These are phyloP conservation scores for Galaxias olidus DNA, from an alignment of 2,797 vertebrate species.

Conservation along the genomic window DNA sequence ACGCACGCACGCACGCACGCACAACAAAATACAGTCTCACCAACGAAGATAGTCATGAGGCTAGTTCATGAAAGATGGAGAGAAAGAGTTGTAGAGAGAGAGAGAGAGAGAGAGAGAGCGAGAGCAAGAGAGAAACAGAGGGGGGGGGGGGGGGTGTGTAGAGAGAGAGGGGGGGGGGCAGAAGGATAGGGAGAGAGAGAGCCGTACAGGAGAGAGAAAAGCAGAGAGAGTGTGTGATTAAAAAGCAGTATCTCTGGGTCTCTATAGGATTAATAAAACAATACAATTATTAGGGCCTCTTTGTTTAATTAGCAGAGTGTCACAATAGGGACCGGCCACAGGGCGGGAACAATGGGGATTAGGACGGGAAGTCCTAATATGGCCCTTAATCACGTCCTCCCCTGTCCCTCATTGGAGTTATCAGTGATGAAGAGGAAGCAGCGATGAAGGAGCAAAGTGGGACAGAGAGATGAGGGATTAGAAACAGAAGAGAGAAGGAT, in stretches of 20 bases:
- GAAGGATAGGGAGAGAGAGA: slow-evolving; percentile 55
- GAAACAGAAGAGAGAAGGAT: too few species aligned
- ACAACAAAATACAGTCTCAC: neutral
- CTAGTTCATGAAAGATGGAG: slow-evolving; percentile 15
- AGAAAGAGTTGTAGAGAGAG: slow-evolving; percentile 23
- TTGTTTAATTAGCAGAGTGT: slow-evolving; percentile 72
- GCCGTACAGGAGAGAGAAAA: too few species aligned
- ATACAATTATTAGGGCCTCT: slow-evolving; percentile 70
- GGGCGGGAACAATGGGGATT: slow-evolving; percentile 71
- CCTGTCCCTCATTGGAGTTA: too few species aligned
- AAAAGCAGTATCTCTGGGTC: slow-evolving; percentile 67
- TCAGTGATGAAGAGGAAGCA: neutral
- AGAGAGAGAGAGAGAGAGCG: slow-evolving; percentile 56
- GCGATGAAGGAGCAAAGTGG: neutral
- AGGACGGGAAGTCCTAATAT: slow-evolving; percentile 65
- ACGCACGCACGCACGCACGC: slow-evolving; percentile 4
- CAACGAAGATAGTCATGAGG: slow-evolving; percentile 23
- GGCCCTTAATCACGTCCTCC: slow-evolving; percentile 14
- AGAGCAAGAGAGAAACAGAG: slow-evolving; percentile 56
- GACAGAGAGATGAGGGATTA: too few species aligned
- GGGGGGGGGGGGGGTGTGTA: slow-evolving; percentile 13
- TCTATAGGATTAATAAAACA: slow-evolving; percentile 73
- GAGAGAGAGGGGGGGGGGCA: slow-evolving; percentile 47
- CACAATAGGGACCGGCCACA: slow-evolving; percentile 63
- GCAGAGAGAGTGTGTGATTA: slow-evolving; percentile 62